These are phyloP conservation scores for Neodiprion fabricii DNA, from an alignment of 1,140 invertebrate genomes.

Conservation along the genomic window DNA sequence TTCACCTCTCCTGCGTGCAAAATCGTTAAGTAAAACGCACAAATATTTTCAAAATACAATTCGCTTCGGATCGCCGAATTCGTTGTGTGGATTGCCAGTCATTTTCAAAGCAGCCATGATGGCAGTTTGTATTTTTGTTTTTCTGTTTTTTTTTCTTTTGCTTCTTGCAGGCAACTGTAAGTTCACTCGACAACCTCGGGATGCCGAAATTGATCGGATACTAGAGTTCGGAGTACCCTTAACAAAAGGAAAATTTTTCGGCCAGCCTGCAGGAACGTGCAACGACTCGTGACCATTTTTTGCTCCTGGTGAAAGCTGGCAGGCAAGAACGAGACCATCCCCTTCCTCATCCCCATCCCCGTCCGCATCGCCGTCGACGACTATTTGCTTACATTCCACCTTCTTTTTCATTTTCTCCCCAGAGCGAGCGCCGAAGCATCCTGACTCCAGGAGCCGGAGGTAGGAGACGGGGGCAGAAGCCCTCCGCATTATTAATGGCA, in stretches of 20 bases:
- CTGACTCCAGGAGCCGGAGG: conserved; percentile 31
- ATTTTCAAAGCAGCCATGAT: too few species aligned
- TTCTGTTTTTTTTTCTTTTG: too few species aligned
- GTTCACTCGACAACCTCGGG: not conserved
- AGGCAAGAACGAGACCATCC: conserved; percentile 24
- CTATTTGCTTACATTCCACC: conserved; percentile 47
- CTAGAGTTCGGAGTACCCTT: not conserved
- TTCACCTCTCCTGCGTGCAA: too few species aligned
- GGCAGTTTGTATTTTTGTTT: too few species aligned
- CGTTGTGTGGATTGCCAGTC: too few species aligned
- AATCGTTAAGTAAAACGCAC: too few species aligned
- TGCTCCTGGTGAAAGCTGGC: conserved; percentile 31
- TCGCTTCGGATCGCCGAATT: too few species aligned
- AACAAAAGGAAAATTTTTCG: not conserved
- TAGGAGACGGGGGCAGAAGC: conserved; percentile 16
- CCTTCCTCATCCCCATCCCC: conserved; percentile 21
- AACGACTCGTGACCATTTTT: conserved; percentile 48
- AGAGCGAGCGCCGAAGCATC: not conserved
- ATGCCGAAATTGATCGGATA: not conserved
- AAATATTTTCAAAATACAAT: too few species aligned
- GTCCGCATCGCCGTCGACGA: conserved; percentile 30
- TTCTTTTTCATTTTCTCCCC: conserved; percentile 23
- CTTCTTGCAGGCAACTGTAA: too few species aligned
- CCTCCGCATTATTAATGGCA: conserved; percentile 50
- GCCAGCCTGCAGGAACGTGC: conserved; percentile 26